Evolutionary conservation across 1,140 invertebrate species (phyloP).

Genomic region (Subanguina moxae): DNA sequence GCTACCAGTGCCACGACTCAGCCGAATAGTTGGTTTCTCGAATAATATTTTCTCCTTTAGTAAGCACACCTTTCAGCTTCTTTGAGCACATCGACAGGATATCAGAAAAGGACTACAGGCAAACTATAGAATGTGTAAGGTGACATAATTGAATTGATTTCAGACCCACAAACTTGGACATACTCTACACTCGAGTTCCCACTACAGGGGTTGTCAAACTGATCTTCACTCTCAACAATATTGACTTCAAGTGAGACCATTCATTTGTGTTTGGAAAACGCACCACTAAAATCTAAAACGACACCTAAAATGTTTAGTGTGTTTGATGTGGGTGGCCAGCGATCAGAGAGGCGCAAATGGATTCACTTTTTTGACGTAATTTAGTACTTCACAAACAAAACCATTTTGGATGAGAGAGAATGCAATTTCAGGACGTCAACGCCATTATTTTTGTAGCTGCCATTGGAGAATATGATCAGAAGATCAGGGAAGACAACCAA

Average conservation of each 20-base stretch:
- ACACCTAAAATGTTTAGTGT: constrained; percentile 51
- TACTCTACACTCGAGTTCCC: constrained; percentile 87
- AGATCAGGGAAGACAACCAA: constrained; percentile 31
- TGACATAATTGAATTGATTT: too few relatives aligned
- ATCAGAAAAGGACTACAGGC: constrained; percentile 65
- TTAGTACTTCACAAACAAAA: constrained; percentile 40
- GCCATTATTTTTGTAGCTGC: constrained; percentile 48
- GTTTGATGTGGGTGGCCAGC: constrained; percentile 63
- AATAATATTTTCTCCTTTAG: not conserved
- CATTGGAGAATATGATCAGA: constrained; percentile 49
- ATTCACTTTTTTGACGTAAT: constrained; percentile 62
- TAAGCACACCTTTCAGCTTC: constrained; percentile 41
- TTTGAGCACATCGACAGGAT: constrained; percentile 86
- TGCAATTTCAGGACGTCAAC: constrained; percentile 59
- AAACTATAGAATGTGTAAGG: constrained; percentile 70
- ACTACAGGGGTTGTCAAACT: constrained; percentile 89
- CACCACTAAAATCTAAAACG: not conserved
- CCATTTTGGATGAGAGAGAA: not conserved
- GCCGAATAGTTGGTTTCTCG: not conserved
- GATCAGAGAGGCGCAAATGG: constrained; percentile 66
- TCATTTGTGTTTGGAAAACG: not conserved
- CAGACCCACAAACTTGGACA: constrained; percentile 74
- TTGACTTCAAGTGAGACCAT: constrained; percentile 43
- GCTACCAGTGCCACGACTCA: constrained; percentile 16
- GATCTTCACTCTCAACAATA: constrained; percentile 68